Percentiles rank a stretch among this genome's conserved stretches.
Evolutionary conservation across 2,888 invertebrate species (phyloP).

Genomic region (Gymnoscelis rufifasciata): DNA sequence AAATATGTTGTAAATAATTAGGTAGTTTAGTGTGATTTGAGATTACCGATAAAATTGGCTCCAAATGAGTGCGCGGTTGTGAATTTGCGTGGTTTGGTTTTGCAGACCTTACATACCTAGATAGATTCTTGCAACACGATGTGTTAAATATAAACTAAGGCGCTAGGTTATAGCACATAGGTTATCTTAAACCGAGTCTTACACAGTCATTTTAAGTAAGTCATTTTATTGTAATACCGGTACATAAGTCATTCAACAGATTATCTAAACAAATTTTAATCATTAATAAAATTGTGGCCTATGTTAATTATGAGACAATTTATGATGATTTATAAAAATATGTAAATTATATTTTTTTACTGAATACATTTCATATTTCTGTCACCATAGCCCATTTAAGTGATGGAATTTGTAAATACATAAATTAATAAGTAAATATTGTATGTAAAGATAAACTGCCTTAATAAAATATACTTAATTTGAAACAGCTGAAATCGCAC

Average conservation of each 20-base stretch:
- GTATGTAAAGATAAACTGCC: slow-evolving; percentile 9
- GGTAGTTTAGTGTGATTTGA: slow-evolving; percentile 48
- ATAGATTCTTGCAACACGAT: slow-evolving; percentile 17
- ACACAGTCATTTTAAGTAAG: slow-evolving; percentile 22
- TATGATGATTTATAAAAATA: slow-evolving; percentile 3
- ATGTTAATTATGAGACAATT: slow-evolving; percentile 11
- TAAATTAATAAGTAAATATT: too few species aligned
- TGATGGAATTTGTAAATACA: slow-evolving; percentile 7
- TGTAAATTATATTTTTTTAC: slow-evolving; percentile 19
- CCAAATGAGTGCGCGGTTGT: slow-evolving; percentile 45
- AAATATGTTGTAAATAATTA: slow-evolving; percentile 59
- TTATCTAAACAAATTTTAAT: neutral
- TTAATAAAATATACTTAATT: slow-evolving; percentile 4
- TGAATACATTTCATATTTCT: slow-evolving; percentile 5
- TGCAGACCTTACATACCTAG: slow-evolving; percentile 15
- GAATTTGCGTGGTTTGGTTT: slow-evolving; percentile 35
- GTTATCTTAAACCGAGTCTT: slow-evolving; percentile 16
- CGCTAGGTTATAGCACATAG: slow-evolving; percentile 12
- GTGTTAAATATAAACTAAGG: slow-evolving; percentile 17
- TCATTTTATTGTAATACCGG: slow-evolving; percentile 2
- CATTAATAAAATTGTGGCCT: slow-evolving; percentile 10
- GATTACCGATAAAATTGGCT: slow-evolving; percentile 50
- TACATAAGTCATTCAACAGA: too few species aligned
- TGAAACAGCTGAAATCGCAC: slow-evolving; percentile 21
- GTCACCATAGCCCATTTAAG: slow-evolving; percentile 9